Base-by-base conservation (phyloP, 2,888 invertebrate species). In the Augiades crinisus region DNA sequence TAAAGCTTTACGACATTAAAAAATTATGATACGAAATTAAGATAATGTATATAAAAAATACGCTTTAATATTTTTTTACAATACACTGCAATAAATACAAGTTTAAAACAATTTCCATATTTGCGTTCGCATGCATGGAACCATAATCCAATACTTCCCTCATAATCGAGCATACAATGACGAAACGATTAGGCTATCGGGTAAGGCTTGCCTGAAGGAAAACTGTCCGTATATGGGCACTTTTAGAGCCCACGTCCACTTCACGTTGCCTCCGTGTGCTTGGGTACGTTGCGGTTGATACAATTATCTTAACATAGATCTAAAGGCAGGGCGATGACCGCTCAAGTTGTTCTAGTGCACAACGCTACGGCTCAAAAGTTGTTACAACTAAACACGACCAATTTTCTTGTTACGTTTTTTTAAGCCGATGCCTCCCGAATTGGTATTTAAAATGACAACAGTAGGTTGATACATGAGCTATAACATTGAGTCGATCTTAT, bases 231-330 rank as follows among this genome's bases (percentile, higher is more conserved):
- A 49, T 49, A 49, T 49, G 49, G 49, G 41, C 49, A 49, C 49
- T 49, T 49, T 49, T 57, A 56, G 56, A 54, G 53, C 56, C 56
- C 55, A 55, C 67, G 68, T 72, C 68, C 65, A 66, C 58, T 66
- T 60, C 59, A 61, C 65, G 62, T 70, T 70, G 68, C 68, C 71
- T 51, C 70, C 62, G 64, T 72, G 64, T 68, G 77, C 81, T 80
- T 68, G 72, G 60, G 78, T 62, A 80, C 77, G 72, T 76, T 80
- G 81, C 78, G 80, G 83, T 81, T 73, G 77, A 83, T 80, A 84
- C 77, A 83, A 78, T 86, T 85, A 88, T 87, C 87, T 76, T 69
- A 80, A 72, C 84, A 80, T 78, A 84, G 82, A 87, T 87, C 87
- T 84, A 69, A 64, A 70, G 68, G 61, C 61, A 70, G 77, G 77